Evolutionary conservation across 2,888 invertebrate genomes (phyloP).

Genomic region (Anagyrus pseudococci): DNA sequence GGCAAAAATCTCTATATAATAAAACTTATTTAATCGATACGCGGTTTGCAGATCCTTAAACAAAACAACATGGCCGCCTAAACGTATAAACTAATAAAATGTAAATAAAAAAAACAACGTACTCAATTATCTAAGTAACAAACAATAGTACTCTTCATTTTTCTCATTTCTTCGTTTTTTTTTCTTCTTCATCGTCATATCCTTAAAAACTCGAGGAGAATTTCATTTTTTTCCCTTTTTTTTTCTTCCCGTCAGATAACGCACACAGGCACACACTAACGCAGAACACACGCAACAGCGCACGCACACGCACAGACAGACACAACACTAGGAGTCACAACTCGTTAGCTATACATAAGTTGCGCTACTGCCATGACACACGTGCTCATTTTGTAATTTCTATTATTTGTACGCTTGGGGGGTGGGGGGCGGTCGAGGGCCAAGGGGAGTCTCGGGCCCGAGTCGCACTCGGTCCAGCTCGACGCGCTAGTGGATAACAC

Average conservation of each 20-base stretch:
- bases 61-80: slow-evolving; percentile 59
- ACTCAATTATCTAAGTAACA: slow-evolving; percentile 62
- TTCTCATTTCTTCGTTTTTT: slow-evolving; percentile 25
- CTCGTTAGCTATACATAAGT: too few relatives aligned
- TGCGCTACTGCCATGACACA: too few relatives aligned
- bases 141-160: slow-evolving; percentile 59
- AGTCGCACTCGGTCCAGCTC: too few relatives aligned
- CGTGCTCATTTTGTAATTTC: too few relatives aligned
- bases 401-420: too few relatives aligned
- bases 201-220: background rate
- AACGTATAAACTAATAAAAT: slow-evolving; percentile 62
- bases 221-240: too few relatives aligned
- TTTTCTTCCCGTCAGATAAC: too few relatives aligned
- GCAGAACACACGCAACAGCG: background rate
- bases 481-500: too few relatives aligned
- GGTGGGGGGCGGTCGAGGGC: too few relatives aligned
- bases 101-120: slow-evolving; percentile 61
- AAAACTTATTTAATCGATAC: slow-evolving; percentile 41
- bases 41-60: slow-evolving; percentile 53
- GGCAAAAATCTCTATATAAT: slow-evolving; percentile 38
- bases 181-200: background rate
- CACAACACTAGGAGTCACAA: too few relatives aligned
- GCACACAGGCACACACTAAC: too few relatives aligned
- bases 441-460: too few relatives aligned
- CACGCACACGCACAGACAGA: background rate